Evolutionary conservation across 2,797 vertebrate species (phyloP).

Genomic region (Salarias fasciatus): DNA sequence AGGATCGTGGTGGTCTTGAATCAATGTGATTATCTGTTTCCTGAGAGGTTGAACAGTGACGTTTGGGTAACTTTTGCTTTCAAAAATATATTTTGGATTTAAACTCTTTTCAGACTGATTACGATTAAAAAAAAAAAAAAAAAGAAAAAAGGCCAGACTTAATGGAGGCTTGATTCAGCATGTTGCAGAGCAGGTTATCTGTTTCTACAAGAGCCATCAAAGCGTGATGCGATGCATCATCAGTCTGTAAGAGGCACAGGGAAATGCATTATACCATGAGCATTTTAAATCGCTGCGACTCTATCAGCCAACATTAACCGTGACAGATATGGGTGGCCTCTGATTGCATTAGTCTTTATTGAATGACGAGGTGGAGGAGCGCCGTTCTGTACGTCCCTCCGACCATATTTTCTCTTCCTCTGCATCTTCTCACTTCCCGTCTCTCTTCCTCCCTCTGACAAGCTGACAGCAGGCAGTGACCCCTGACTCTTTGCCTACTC

Average conservation of each 20-base stretch:
- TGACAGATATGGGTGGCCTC: conserved; percentile 71
- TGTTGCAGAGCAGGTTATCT: conserved; percentile 57
- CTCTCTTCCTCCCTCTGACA: conserved; percentile 62
- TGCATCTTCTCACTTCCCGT: conserved; percentile 46
- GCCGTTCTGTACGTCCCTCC: conserved; percentile 52
- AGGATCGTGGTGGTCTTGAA: too few species aligned
- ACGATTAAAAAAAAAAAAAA: conserved; percentile 36
- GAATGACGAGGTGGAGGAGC: conserved; percentile 62
- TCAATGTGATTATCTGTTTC: conserved; percentile 33
- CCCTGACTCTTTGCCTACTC: conserved; percentile 82
- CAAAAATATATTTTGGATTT: conserved; percentile 11
- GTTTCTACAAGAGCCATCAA: conserved; percentile 55
- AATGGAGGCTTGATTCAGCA: conserved; percentile 30
- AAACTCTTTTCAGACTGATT: conserved; percentile 29
- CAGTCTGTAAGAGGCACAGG: conserved; percentile 58
- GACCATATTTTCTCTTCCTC: conserved; percentile 48
- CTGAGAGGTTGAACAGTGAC: conserved; percentile 30
- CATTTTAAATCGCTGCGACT: conserved; percentile 68
- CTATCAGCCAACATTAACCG: conserved; percentile 68
- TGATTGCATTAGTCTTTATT: conserved; percentile 74
- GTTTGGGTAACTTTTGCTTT: conserved; percentile 43
- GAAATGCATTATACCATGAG: conserved; percentile 68
- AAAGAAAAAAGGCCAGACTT: conserved; percentile 23
- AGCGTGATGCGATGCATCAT: conserved; percentile 61
- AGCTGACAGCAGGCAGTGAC: conserved; percentile 78